Evolutionary conservation across 2,888 invertebrate species (phyloP).

Genomic region (Graphium colonna): DNA sequence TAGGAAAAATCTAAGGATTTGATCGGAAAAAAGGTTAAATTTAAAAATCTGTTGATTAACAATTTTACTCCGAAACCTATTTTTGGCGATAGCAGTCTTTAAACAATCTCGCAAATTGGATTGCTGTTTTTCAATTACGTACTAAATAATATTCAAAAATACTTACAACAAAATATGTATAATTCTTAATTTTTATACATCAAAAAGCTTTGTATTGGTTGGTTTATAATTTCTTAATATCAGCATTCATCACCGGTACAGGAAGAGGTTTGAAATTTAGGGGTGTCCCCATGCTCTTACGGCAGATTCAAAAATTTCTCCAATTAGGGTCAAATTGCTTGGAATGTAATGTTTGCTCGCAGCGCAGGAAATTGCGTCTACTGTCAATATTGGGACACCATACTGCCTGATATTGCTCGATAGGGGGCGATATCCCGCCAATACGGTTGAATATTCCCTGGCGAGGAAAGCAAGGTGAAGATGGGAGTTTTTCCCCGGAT

Average conservation of each 20-base stretch:
- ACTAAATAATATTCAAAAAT: too few relatives aligned
- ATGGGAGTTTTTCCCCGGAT: slow-evolving; percentile 29
- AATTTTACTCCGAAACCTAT: too few relatives aligned
- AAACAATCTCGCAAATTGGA: too few relatives aligned
- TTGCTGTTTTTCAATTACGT: too few relatives aligned
- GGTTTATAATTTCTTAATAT: too few relatives aligned
- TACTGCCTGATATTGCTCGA: not conserved
- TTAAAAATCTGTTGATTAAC: too few relatives aligned
- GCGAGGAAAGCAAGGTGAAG: slow-evolving; percentile 1
- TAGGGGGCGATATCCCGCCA: slow-evolving; percentile 11
- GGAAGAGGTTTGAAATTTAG: not conserved
- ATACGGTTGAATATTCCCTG: not conserved
- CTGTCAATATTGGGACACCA: slow-evolving; percentile 48
- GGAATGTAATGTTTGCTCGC: slow-evolving; percentile 43
- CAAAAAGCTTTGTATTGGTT: too few relatives aligned
- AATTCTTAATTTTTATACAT: too few relatives aligned
- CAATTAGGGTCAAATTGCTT: slow-evolving; percentile 64
- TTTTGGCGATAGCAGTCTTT: too few relatives aligned
- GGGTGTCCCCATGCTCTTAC: not conserved
- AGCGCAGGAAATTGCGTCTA: slow-evolving; percentile 61
- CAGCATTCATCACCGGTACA: not conserved
- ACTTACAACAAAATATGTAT: too few relatives aligned
- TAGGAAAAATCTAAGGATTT: too few relatives aligned
- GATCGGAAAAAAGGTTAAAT: too few relatives aligned
- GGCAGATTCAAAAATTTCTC: slow-evolving; percentile 32